Evolutionary conservation across 2,888 invertebrate species (phyloP).

Genomic region (Platycheirus rosarum): DNA sequence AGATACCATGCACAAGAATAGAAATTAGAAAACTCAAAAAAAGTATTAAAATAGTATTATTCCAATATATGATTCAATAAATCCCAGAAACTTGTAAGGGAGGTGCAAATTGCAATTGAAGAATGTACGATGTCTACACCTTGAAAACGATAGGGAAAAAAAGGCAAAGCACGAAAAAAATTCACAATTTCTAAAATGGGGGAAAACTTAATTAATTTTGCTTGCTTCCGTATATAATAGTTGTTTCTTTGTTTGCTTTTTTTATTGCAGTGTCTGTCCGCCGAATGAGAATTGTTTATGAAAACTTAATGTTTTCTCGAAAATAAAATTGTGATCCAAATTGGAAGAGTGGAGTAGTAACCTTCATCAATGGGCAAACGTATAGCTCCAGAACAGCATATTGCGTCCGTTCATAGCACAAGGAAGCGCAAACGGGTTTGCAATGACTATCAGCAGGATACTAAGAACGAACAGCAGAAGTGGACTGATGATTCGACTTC

Average conservation of each 20-base stretch:
- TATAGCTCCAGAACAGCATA: constrained; percentile 75
- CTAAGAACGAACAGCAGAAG: constrained; percentile 27
- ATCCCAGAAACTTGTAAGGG: background rate
- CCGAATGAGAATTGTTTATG: constrained; percentile 10
- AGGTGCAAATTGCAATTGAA: constrained; percentile 5
- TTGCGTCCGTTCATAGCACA: constrained; percentile 73
- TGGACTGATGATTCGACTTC: constrained; percentile 22
- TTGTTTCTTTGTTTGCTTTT: constrained; percentile 28
- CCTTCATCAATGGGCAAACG: constrained; percentile 79
- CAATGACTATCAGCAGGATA: constrained; percentile 47
- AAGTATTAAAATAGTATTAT: background rate
- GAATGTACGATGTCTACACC: constrained; percentile 26
- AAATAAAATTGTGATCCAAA: background rate
- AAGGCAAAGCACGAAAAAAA: constrained; percentile 7
- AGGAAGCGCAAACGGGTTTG: constrained; percentile 79
- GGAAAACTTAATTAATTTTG: constrained; percentile 20
- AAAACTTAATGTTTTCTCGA: constrained; percentile 9
- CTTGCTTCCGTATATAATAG: constrained; percentile 31
- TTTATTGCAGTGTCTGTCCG: constrained; percentile 20
- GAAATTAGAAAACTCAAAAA: background rate
- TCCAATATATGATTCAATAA: constrained; percentile 1
- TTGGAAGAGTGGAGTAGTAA: background rate
- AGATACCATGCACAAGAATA: constrained; percentile 40
- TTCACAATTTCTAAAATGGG: constrained; percentile 44
- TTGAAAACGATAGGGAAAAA: constrained; percentile 3